A percentile compares a stretch with the other conserved stretches of the same genome.
phyloP scores from a whole-genome alignment of 2,113 vertebrate species.

The Sphyrna mokarran region DNA sequence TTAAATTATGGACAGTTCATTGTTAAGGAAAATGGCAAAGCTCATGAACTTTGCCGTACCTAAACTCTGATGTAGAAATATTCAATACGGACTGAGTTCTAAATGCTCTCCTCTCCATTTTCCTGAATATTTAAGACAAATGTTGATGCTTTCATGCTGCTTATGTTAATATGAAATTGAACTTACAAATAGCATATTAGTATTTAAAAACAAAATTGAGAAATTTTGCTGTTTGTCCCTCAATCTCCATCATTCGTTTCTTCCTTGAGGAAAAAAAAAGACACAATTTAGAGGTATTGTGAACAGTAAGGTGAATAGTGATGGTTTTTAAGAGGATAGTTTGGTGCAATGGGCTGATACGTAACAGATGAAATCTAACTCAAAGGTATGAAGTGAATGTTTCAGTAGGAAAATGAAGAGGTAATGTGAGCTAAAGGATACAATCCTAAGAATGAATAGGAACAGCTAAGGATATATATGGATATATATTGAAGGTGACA shows the following conservation, averaged over 20 bases:
- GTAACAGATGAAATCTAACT: too few species aligned
- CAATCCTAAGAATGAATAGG: too few species aligned
- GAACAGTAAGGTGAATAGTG: too few species aligned
- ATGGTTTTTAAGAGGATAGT: too few species aligned
- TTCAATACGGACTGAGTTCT: neutral
- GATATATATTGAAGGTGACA: too few species aligned
- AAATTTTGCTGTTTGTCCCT: neutral
- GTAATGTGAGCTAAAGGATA: too few species aligned
- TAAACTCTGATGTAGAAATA: neutral
- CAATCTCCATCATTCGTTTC: neutral
- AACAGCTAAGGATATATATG: too few species aligned
- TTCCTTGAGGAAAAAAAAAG: neutral
- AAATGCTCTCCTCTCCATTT: neutral
- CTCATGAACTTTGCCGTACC: neutral
- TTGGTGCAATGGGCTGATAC: too few species aligned
- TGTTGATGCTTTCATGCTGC: neutral
- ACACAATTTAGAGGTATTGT: too few species aligned
- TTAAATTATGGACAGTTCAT: neutral
- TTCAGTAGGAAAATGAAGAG: too few species aligned
- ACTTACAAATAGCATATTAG: neutral
- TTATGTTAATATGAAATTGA: neutral
- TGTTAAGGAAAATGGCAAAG: neutral
- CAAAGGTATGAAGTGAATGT: too few species aligned
- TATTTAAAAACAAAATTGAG: neutral
- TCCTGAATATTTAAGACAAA: neutral